Conservation (phyloP, 2,113 vertebrate genomes). For the Forbesichthys agassizii region DNA sequence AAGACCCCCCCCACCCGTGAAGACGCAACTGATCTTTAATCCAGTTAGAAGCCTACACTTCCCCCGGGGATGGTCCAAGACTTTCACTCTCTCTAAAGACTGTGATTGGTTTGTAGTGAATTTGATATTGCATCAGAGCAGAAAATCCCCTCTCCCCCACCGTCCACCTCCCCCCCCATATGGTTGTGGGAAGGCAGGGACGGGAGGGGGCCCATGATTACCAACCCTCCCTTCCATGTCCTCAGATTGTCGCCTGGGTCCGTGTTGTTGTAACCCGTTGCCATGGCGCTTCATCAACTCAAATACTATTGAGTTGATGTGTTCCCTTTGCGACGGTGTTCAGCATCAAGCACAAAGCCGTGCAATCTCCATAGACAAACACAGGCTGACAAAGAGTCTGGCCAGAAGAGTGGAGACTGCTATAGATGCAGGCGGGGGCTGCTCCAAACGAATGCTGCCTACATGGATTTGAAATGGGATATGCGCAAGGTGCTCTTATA, state of each 20-base stretch:
- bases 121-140: slow-evolving; percentile 61
- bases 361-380: no score
- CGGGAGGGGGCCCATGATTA: slow-evolving; percentile 38
- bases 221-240: slow-evolving; percentile 39
- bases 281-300: no score
- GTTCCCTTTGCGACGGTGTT: no score
- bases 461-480: no score
- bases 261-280: slow-evolving; percentile 10
- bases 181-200: slow-evolving; percentile 19
- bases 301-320: no score
- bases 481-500: no score
- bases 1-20: neutral
- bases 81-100: slow-evolving; percentile 25
- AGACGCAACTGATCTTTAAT: slow-evolving; percentile 20
- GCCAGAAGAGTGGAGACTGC: no score
- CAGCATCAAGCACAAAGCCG: no score
- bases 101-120: slow-evolving; percentile 60
- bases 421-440: no score
- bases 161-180: slow-evolving; percentile 4
- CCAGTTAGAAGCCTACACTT: slow-evolving; percentile 29
- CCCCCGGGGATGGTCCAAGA: slow-evolving; percentile 22
- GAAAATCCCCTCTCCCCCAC: neutral
- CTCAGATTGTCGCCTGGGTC: slow-evolving; percentile 39
- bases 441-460: no score
- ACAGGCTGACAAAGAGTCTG: no score